Conservation (phyloP, 2,888 invertebrate species). For the Hypsopygia costalis region DNA sequence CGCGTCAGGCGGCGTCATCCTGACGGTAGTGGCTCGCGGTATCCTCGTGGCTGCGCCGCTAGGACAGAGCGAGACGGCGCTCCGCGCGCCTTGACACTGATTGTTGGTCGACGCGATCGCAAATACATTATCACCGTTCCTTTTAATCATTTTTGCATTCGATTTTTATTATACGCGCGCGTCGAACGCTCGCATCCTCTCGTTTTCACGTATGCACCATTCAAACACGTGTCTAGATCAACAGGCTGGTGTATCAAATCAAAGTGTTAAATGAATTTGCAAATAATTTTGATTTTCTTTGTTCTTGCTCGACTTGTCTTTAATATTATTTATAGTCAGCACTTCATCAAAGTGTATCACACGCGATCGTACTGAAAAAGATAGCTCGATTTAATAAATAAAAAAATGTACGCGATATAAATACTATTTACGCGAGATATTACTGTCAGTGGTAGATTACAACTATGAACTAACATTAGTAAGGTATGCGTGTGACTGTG, state of each 20-base stretch:
- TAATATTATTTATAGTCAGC: too few relatives aligned
- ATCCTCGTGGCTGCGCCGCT: slow-evolving; percentile 66
- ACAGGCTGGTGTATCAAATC: slow-evolving; percentile 63
- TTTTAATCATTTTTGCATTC: slow-evolving; percentile 79
- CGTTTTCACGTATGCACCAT: slow-evolving; percentile 58
- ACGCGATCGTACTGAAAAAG: slow-evolving; percentile 39
- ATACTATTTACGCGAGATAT: slow-evolving; percentile 44
- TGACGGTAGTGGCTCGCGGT: slow-evolving; percentile 72
- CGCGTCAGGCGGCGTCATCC: slow-evolving; percentile 76
- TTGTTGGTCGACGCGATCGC: slow-evolving; percentile 76
- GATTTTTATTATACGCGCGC: slow-evolving; percentile 67
- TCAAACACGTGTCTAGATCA: slow-evolving; percentile 64
- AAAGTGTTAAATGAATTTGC: slow-evolving; percentile 50
- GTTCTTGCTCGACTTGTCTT: slow-evolving; percentile 67
- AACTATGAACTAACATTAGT: slow-evolving; percentile 68
- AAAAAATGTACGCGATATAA: neutral
- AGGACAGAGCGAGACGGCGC: slow-evolving; percentile 69
- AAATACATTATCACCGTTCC: slow-evolving; percentile 78
- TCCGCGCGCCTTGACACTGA: slow-evolving; percentile 72
- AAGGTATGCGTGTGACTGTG: slow-evolving; percentile 54
- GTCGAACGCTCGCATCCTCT: slow-evolving; percentile 62
- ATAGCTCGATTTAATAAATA: neutral
- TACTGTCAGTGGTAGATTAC: slow-evolving; percentile 56
- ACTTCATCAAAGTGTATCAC: slow-evolving; percentile 43
- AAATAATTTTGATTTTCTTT: slow-evolving; percentile 65